A percentile compares a stretch with the other conserved stretches of the same genome.
Evolutionary conservation across 2,797 vertebrate species (phyloP).

Genomic region (Lagodon rhomboides): DNA sequence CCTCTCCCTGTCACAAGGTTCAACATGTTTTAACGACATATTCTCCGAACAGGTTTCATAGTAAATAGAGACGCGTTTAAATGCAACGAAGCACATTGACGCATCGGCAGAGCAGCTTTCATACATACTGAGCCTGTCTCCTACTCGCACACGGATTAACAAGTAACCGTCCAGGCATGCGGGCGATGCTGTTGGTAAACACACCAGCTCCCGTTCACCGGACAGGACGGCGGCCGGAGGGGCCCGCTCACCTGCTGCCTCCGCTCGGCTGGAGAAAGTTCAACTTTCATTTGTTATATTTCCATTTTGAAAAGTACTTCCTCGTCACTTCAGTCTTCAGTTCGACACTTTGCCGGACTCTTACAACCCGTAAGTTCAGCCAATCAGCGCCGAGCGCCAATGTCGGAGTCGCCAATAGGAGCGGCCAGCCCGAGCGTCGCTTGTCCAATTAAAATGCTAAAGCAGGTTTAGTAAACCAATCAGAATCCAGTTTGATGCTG

Average conservation of each 20-base stretch:
- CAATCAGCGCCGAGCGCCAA: constrained; percentile 55
- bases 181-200: constrained; percentile 21
- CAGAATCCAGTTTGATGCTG: background rate
- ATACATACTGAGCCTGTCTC: background rate
- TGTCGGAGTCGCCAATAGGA: constrained; percentile 39
- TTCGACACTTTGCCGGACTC: constrained; percentile 78
- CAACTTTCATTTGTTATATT: constrained; percentile 25
- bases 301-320: constrained; percentile 74
- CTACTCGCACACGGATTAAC: constrained; percentile 59
- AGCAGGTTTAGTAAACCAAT: constrained; percentile 35
- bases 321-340: constrained; percentile 64
- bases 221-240: background rate
- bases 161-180: constrained; percentile 11
- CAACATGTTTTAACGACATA: background rate
- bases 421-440: background rate
- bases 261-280: constrained; percentile 4
- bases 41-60: rapidly evolving
- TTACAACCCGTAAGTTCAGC: constrained; percentile 29
- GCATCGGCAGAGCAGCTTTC: constrained; percentile 2
- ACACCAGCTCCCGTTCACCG: background rate
- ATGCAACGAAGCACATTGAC: background rate
- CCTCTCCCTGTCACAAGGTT: background rate
- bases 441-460: constrained; percentile 48
- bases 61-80: rapidly evolving
- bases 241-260: constrained; percentile 57